Conservation (phyloP, 2,113 vertebrate species). For the Junco hyemalis region DNA sequence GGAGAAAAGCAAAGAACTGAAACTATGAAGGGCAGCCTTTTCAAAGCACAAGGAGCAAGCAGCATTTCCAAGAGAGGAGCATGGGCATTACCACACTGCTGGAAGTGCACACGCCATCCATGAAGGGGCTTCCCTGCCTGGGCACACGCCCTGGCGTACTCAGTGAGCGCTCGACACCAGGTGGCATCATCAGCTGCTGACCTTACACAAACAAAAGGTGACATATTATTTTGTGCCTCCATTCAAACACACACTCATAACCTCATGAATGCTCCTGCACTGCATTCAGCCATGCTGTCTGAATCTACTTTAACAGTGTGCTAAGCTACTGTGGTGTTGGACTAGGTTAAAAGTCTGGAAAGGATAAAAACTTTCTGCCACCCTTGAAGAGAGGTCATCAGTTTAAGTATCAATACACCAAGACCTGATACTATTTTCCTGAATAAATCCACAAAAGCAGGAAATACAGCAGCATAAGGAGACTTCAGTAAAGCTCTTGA, state of each 20-base stretch:
- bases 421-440: not conserved
- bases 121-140: slow-evolving; percentile 89
- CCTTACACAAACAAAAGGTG: slow-evolving; percentile 70
- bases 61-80: not conserved
- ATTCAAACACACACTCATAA: not conserved
- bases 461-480: not conserved
- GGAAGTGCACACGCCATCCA: slow-evolving; percentile 84
- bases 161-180: slow-evolving; percentile 89
- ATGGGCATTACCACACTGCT: slow-evolving; percentile 84
- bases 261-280: not conserved
- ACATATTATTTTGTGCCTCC: not conserved
- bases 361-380: not conserved
- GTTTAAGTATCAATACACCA: not conserved
- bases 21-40: not conserved
- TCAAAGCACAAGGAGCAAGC: not conserved
- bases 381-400: not conserved
- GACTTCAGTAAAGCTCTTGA: not conserved
- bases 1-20: not conserved
- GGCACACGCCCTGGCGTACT: slow-evolving; percentile 91
- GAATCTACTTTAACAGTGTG: not conserved
- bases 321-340: not conserved
- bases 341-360: not conserved
- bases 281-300: not conserved
- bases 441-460: not conserved
- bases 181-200: slow-evolving; percentile 79